Evolutionary conservation across 2,797 vertebrate species (phyloP).

Genomic region (Lutjanus campechanus): DNA sequence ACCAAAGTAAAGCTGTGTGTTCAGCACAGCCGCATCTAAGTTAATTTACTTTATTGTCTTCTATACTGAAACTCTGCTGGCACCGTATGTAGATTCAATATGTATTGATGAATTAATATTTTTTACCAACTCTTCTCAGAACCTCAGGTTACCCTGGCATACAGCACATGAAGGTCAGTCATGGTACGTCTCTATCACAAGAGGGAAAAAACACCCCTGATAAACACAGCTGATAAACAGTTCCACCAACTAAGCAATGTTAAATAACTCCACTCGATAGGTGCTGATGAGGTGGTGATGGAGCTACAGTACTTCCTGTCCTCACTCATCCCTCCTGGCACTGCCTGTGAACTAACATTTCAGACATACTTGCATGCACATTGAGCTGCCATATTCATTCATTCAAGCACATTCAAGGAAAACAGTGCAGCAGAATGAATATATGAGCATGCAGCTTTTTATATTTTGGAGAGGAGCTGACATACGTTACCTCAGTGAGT

Average conservation of each 20-base stretch:
- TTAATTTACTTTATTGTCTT: no score
- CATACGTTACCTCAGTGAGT: conserved; percentile 78
- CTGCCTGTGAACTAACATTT: conserved; percentile 38
- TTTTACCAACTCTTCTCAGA: background rate
- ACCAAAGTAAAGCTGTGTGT: no score
- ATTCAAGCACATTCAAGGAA: conserved; percentile 63
- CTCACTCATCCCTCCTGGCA: conserved; percentile 16
- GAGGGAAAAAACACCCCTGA: conserved; percentile 2
- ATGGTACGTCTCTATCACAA: conserved; percentile 9
- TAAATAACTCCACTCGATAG: conserved; percentile 37
- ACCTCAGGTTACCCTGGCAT: conserved; percentile 34
- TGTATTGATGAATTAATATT: no score
- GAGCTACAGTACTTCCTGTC: conserved; percentile 48
- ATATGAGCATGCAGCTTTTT: conserved; percentile 38
- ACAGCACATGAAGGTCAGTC: conserved; percentile 32
- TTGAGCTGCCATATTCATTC: conserved; percentile 41
- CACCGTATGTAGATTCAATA: no score
- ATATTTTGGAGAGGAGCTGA: conserved; percentile 28
- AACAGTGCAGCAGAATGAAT: conserved; percentile 61
- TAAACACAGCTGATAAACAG: background rate
- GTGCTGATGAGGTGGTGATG: conserved; percentile 73
- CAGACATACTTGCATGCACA: conserved; percentile 51
- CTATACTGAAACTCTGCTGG: no score
- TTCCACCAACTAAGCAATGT: conserved; percentile 27
- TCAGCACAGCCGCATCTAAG: no score